Percentiles rank a stretch among this genome's conserved stretches.
Conservation (phyloP, 2,888 invertebrate genomes). For the Drosophila greeni region DNA sequence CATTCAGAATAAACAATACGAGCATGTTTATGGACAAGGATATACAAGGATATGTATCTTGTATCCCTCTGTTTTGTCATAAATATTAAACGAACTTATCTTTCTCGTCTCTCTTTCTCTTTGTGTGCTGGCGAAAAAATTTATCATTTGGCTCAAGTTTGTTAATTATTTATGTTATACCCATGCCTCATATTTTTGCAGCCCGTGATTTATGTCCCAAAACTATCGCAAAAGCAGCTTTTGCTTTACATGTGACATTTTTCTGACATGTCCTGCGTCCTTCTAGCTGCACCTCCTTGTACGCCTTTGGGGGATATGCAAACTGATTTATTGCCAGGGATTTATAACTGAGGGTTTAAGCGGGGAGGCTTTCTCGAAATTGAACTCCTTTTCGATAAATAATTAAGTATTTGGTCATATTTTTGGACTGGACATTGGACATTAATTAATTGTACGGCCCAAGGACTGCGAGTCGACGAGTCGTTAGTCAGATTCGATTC, state of each 20-base stretch:
- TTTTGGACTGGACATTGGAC: constrained; percentile 1
- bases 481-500: constrained; percentile 52
- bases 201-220: constrained; percentile 64
- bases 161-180: constrained; percentile 79
- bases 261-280: constrained; percentile 34
- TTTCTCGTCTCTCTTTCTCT: constrained; percentile 47
- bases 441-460: constrained; percentile 10
- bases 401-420: constrained; percentile 9
- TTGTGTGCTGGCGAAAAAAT: constrained; percentile 57
- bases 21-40: neutral
- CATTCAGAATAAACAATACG: constrained; percentile 55
- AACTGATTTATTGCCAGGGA: constrained; percentile 22
- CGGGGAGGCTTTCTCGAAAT: neutral
- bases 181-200: constrained; percentile 66
- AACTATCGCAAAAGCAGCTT: constrained; percentile 7
- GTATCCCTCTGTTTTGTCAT: constrained; percentile 71
- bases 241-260: constrained; percentile 38
- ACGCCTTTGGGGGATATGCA: neutral
- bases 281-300: neutral
- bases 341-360: neutral
- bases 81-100: constrained; percentile 80
- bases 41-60: constrained; percentile 18
- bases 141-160: constrained; percentile 76
- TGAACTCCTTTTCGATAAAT: constrained; percentile 1
- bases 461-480: neutral